Evolutionary conservation across 2,113 vertebrate genomes (phyloP), one percentile per base, ranked within the genome.

Genomic region (Telmatochromis sp.): DNA sequence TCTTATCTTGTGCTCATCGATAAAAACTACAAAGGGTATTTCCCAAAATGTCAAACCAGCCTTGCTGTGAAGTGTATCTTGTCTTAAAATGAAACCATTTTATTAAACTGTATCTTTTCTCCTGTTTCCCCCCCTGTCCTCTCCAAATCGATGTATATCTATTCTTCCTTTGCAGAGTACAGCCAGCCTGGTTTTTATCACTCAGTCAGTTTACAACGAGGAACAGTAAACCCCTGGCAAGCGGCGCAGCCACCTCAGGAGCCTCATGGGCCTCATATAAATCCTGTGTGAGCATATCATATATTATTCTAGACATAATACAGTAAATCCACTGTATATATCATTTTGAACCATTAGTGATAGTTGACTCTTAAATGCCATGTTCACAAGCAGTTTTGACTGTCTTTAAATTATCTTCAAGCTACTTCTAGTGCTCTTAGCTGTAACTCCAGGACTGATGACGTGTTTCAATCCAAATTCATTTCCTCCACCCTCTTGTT

Each of bases 211-310:
- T 92, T 96, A 80, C 97, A 98, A 65, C 95, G 97, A 37, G 90
- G 95, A 42, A 60, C 96, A 17, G 57, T 95, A n/a, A 96, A 95
- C 47, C 85, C 96, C 2, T 98, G 98, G 98, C 97, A 96, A 82
- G 17, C 95, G 51, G 81, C 91, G 11, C 68, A 93, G 71, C 71
- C 82, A 87, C 94, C 94, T 23, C 96, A 95, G 75, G 96, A 98
- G 9, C 19, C 88, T 17, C 94, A 91, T 2, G 10, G 91, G 82
- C 81, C 92, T 19, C 95, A 95, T 80, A 87, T 94, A 47, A 91
- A 53, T 1, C 82, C 95, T 42, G 97, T 96, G 97, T 97, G 82
- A 96, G 96, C 37, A 85, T 37, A 45, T 37, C 60, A 40, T 47
- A 68, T 87, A 37, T 7, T 13, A 15, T 9, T 57, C 17, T 12